Conservation (phyloP, 2,797 vertebrate genomes). For the Toxotes lorentzi region DNA sequence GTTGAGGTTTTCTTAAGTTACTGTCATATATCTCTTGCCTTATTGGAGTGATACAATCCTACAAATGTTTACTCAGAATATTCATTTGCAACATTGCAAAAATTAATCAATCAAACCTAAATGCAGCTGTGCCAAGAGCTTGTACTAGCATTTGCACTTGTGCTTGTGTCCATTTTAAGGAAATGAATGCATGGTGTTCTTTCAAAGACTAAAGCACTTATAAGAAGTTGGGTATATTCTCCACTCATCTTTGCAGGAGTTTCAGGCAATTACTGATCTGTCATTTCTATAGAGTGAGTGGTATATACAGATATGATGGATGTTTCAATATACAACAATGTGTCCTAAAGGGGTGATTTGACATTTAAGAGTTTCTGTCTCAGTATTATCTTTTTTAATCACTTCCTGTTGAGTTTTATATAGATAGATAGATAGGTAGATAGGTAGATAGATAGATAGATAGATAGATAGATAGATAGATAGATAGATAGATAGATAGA, state of each 20-base stretch:
- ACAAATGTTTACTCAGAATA: background rate
- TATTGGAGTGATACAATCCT: background rate
- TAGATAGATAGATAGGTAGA: conserved; percentile 2
- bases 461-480: background rate
- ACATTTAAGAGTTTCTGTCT: conserved; percentile 16
- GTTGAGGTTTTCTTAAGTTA: background rate
- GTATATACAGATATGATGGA: background rate
- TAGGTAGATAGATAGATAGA: conserved; percentile 7
- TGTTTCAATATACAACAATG: background rate
- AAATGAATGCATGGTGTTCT: background rate
- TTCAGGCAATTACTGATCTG: background rate
- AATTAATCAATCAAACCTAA: background rate
- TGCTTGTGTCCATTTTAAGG: no score
- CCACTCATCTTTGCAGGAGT: background rate
- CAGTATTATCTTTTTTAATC: conserved; percentile 3
- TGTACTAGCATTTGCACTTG: background rate
- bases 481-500: background rate
- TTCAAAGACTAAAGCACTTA: background rate
- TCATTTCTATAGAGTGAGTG: background rate
- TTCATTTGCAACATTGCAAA: background rate
- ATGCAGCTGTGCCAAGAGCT: background rate
- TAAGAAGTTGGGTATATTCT: background rate
- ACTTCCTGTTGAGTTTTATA: background rate
- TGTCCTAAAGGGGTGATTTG: conserved; percentile 3
- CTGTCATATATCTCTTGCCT: background rate